phyloP scores from a whole-genome alignment of 2,797 vertebrate genomes.

The Diplodus sargus region DNA sequence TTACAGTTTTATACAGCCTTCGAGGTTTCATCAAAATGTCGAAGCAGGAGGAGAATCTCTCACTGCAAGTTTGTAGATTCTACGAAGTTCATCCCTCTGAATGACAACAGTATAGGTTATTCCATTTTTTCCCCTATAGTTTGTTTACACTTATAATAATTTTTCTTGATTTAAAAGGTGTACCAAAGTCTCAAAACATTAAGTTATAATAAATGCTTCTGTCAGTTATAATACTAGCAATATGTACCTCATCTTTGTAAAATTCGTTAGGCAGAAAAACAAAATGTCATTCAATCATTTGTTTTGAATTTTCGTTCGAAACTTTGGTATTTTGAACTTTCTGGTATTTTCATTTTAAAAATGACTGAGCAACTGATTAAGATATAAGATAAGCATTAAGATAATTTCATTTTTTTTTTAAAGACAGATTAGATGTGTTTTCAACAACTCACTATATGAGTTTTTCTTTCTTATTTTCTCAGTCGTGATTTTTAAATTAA shows the following conservation, averaged over 20 bases:
- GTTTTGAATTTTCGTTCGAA: neutral
- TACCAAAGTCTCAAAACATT: neutral
- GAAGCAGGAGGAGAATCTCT: neutral
- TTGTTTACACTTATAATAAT: neutral
- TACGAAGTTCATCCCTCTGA: too few species aligned
- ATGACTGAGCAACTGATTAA: neutral
- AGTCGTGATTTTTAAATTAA: neutral
- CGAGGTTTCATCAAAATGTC: neutral
- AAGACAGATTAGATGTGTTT: neutral
- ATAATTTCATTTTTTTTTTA: neutral
- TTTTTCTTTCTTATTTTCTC: neutral
- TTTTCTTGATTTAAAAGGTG: neutral
- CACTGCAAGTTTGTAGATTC: neutral
- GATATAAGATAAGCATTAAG: too few species aligned
- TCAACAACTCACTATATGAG: neutral
- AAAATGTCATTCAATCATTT: neutral
- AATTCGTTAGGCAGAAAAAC: neutral
- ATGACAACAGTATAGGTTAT: neutral
- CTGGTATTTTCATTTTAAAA: neutral
- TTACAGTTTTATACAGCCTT: neutral
- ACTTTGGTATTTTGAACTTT: neutral
- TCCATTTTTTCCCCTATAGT: neutral
- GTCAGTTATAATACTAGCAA: neutral
- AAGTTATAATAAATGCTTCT: neutral
- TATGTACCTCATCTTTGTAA: neutral